Conservation (phyloP, 1,140 invertebrate genomes). For the Ladona fulva region DNA sequence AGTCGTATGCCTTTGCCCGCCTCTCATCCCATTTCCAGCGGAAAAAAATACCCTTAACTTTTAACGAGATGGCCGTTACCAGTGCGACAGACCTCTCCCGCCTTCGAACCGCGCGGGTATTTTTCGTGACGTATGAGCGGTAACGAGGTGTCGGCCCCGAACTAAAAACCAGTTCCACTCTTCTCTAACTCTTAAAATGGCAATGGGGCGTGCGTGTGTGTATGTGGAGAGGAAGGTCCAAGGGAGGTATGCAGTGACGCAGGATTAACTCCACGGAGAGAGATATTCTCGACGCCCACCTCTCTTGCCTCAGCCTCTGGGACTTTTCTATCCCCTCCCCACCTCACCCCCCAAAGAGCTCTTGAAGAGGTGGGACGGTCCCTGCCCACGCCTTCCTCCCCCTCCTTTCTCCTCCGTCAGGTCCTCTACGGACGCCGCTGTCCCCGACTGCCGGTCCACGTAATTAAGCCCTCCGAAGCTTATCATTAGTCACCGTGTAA, state of each 20-base stretch:
- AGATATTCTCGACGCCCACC: neutral
- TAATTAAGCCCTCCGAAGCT: no score
- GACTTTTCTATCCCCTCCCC: neutral
- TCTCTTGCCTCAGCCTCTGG: neutral
- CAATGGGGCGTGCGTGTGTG: neutral
- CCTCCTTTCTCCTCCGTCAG: neutral
- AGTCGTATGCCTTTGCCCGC: neutral
- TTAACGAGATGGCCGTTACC: no score
- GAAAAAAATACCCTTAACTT: no score
- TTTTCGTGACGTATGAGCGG: neutral
- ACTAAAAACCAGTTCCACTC: slow-evolving; percentile 4
- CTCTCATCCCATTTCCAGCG: neutral
- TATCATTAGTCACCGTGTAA: no score
- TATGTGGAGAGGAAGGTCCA: neutral
- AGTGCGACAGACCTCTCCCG: neutral
- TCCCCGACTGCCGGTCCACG: no score
- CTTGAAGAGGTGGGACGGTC: no score
- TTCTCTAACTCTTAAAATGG: neutral
- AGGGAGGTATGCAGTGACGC: neutral
- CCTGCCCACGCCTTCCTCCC: neutral
- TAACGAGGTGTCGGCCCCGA: neutral
- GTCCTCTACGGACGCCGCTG: neutral
- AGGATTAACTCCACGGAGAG: neutral
- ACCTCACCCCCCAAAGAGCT: neutral
- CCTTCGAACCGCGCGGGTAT: neutral